These are phyloP conservation scores for Psittacula derbiana DNA, from an alignment of 2,797 vertebrate species.

Conservation along the genomic window DNA sequence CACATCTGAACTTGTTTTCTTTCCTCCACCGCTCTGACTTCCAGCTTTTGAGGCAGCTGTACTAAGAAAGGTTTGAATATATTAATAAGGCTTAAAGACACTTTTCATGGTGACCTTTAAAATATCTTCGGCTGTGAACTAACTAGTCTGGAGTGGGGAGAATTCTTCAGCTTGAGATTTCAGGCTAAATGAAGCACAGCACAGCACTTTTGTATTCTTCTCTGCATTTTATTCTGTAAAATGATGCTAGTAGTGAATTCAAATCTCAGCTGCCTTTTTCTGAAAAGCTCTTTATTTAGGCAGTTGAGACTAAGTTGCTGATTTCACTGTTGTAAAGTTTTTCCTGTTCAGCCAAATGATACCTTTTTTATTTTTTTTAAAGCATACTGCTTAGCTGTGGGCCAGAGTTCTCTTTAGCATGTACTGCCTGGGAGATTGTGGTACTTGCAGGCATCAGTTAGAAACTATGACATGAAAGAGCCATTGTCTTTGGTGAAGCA, in stretches of 20 bases:
- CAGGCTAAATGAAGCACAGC: neutral
- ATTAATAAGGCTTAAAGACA: neutral
- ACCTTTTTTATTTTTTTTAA: neutral
- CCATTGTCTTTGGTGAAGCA: constrained; percentile 46
- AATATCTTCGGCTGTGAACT: neutral
- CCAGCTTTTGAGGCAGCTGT: neutral
- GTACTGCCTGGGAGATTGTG: neutral
- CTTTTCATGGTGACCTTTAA: neutral
- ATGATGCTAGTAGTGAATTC: neutral
- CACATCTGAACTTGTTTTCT: neutral
- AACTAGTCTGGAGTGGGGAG: neutral
- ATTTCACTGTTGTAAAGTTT: neutral
- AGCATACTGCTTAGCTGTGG: neutral
- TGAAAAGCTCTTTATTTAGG: neutral
- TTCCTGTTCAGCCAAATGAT: neutral
- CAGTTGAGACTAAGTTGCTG: neutral
- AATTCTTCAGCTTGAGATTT: neutral
- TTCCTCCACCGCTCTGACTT: neutral
- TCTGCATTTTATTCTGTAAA: neutral
- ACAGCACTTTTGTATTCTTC: neutral
- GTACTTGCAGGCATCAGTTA: neutral
- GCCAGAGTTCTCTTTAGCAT: neutral
- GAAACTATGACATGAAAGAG: constrained; percentile 51
- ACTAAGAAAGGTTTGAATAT: neutral
- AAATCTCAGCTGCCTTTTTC: neutral